Base-by-base conservation (phyloP, 2,888 invertebrate genomes). In the Epistrophe grossulariae region DNA sequence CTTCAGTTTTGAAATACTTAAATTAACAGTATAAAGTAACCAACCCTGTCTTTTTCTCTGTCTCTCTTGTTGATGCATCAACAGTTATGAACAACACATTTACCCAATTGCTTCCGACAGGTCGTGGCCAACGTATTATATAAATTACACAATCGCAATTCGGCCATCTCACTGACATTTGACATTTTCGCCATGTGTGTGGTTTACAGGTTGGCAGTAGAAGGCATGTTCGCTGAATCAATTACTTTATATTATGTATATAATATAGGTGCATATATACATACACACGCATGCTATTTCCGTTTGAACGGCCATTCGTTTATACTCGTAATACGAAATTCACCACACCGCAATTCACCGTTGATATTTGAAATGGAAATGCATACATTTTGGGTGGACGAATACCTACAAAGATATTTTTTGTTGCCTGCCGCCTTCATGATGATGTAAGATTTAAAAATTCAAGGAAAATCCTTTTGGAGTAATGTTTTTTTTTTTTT, bases 31-130 rank as follows among this genome's bases (percentile, higher is more conserved):
- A 52, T 15, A 24, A 24, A 52, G 55, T 31, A 55, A 31, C 31
- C 55, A 24, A 24, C 24, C 24, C 24, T 24, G 1, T 24, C 28
- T 9, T 6, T 48, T 4, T 50, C 50, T 17, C 48, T n/a, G n/a
- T 15, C 19, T 17, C 35, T 48, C 5, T 57, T 3, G 57, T 13
- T 59, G 28, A 28, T 35, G 48, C 66, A 66, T 35, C 66, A 66
- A 55, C 76, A 76, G 48, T 48, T 70, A 68, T 70, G 45, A 71
- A 57, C 35, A 48, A 35, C 70, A 43, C 15, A 64, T 57, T 77
- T 64, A 68, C 45, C 64, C 76, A 66, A 76, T 76, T 79, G 76
- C 80, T 76, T 80, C 84, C 84, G 84, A 71, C 66, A 84, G 57
- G 40, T 74, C 70, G 79, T 76, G 74, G 74, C 74, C 66, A 73